phyloP scores from a whole-genome alignment of 2,113 vertebrate species.

The Hypanus sabinus region DNA sequence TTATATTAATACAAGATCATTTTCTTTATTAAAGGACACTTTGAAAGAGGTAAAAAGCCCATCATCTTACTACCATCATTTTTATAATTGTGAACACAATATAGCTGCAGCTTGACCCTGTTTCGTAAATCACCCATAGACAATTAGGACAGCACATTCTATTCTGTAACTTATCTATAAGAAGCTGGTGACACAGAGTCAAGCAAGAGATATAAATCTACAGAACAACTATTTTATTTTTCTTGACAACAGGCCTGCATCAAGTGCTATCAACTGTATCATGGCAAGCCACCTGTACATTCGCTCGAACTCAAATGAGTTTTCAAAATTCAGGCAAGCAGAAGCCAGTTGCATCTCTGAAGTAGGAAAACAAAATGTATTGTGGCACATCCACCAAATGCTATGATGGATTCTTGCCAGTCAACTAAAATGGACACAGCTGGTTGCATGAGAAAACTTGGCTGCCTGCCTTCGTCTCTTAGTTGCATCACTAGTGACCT shows the following conservation, averaged over 20 bases:
- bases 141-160: not conserved
- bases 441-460: not conserved
- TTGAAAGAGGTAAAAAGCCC: not conserved
- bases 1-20: too few species aligned
- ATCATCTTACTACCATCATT: not conserved
- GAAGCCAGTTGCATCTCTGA: not conserved
- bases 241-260: too few species aligned
- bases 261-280: not conserved
- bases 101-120: not conserved
- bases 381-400: not conserved
- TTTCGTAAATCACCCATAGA: not conserved
- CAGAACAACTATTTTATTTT: too few species aligned
- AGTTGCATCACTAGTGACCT: not conserved
- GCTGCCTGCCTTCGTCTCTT: not conserved
- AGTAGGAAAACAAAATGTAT: not conserved
- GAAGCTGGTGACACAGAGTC: not conserved
- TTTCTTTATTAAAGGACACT: not conserved
- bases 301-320: not conserved
- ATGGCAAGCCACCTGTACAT: not conserved
- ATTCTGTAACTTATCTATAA: not conserved
- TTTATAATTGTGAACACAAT: not conserved
- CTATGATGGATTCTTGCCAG: not conserved
- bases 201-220: not conserved
- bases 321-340: not conserved
- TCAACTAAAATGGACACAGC: not conserved